phyloP scores from a whole-genome alignment of 2,113 vertebrate genomes.

The Halcyon senegalensis region DNA sequence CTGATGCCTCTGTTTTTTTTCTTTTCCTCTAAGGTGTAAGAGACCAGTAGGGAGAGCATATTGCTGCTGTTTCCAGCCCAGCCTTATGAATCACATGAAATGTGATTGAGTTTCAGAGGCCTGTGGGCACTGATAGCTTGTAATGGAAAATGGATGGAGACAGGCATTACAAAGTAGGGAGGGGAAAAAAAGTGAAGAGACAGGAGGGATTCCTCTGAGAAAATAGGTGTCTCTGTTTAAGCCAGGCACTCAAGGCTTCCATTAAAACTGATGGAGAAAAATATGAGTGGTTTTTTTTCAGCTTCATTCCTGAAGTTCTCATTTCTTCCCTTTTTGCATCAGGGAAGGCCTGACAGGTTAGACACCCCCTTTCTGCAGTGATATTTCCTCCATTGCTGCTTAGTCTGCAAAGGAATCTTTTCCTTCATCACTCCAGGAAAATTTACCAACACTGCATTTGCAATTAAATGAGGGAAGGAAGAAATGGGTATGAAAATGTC shows the following conservation, averaged over 20 bases:
- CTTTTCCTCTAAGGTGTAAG: neutral
- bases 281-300: neutral
- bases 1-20: neutral
- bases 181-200: neutral
- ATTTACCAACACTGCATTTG: neutral
- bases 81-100: neutral
- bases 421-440: neutral
- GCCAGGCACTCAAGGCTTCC: neutral
- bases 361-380: neutral
- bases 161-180: neutral
- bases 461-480: neutral
- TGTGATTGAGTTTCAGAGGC: neutral
- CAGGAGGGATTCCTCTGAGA: neutral
- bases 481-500: neutral
- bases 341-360: neutral
- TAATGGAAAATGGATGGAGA: neutral
- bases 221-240: neutral
- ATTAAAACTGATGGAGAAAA: neutral
- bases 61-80: neutral
- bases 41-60: neutral
- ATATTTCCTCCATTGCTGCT: neutral
- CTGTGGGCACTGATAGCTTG: rapidly evolving
- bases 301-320: neutral
- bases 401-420: neutral
- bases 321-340: neutral